These are phyloP conservation scores for Anthopleura xanthogrammica DNA, from an alignment of 92 coral and sea anemone species.

Conservation along the genomic window DNA sequence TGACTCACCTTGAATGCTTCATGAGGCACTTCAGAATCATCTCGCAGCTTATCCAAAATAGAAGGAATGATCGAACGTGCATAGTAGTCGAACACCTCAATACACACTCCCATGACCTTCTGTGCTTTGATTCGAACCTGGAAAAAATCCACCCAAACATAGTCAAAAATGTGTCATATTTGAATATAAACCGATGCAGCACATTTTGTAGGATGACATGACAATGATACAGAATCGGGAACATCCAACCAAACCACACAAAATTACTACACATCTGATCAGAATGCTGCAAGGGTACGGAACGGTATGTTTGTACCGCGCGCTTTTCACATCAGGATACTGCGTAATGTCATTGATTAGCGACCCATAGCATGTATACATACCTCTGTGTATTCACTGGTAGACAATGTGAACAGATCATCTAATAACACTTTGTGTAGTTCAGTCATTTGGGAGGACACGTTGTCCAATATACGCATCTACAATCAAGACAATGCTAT, in stretches of 20 bases:
- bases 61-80: constrained; percentile 85
- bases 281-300: too few relatives aligned
- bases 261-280: too few relatives aligned
- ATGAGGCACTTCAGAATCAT: constrained; percentile 74
- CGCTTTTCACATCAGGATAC: too few relatives aligned
- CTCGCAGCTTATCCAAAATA: constrained; percentile 66
- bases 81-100: constrained; percentile 87
- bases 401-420: constrained; percentile 84
- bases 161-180: neutral
- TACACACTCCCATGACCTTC: constrained; percentile 72
- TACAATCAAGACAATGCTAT: constrained; percentile 23
- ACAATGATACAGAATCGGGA: too few relatives aligned
- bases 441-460: constrained; percentile 80
- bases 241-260: too few relatives aligned
- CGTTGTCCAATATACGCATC: constrained; percentile 95
- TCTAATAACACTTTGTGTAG: constrained; percentile 80
- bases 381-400: constrained; percentile 97
- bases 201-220: too few relatives aligned
- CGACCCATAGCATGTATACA: neutral
- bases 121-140: constrained; percentile 97
- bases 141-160: neutral
- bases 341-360: too few relatives aligned
- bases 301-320: too few relatives aligned
- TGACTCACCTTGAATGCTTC: constrained; percentile 90
- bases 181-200: too few relatives aligned